Percentiles rank a stretch among this genome's conserved stretches.
phyloP scores from a whole-genome alignment of 2,113 vertebrate genomes.

The Dascyllus trimaculatus region DNA sequence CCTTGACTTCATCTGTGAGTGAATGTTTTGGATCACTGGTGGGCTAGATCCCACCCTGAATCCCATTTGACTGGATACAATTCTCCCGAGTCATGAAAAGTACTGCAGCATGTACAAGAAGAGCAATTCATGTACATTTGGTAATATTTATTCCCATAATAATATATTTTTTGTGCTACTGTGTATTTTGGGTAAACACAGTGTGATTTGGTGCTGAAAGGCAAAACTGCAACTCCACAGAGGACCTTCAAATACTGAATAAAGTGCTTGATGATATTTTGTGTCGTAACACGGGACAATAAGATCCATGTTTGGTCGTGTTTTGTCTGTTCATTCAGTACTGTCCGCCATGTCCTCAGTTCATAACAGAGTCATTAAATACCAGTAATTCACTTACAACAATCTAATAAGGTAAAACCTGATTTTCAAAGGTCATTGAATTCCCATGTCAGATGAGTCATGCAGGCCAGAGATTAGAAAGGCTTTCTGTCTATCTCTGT shows the following conservation, averaged over 20 bases:
- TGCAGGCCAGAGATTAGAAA: conserved; percentile 34
- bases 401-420: conserved; percentile 65
- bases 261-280: background rate
- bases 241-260: no score
- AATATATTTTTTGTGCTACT: no score
- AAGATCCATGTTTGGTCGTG: background rate
- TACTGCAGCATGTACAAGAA: no score
- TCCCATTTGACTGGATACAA: no score
- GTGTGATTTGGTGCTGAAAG: background rate
- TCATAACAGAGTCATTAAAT: conserved; percentile 50
- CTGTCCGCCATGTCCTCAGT: conserved; percentile 23
- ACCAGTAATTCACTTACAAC: conserved; percentile 56
- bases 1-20: no score
- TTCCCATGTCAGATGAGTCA: conserved; percentile 68
- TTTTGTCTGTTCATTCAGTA: conserved; percentile 18
- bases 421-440: conserved; percentile 60
- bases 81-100: no score
- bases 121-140: no score
- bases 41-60: no score
- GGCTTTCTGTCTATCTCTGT: conserved; percentile 26
- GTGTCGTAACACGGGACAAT: background rate
- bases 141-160: no score
- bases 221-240: no score
- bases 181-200: no score
- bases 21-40: no score